These are phyloP conservation scores for Drosophila borealis DNA, from an alignment of 2,888 invertebrate species.

Conservation along the genomic window DNA sequence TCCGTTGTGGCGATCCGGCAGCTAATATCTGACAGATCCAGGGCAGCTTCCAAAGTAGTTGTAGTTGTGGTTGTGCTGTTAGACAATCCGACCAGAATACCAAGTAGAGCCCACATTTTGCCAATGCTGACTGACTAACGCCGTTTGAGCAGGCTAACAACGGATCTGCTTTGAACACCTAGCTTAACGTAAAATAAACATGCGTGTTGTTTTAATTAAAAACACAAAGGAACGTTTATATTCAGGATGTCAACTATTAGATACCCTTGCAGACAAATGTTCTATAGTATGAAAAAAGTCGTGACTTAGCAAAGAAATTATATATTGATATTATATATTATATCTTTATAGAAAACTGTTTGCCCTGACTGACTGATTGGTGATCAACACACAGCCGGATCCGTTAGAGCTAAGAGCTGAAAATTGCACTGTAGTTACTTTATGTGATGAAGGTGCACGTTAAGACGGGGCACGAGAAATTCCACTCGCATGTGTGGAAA, in stretches of 20 bases:
- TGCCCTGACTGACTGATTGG: too few species aligned
- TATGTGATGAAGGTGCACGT: too few species aligned
- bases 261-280: too few species aligned
- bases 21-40: slow-evolving; percentile 33
- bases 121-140: not conserved
- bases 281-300: too few species aligned
- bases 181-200: not conserved
- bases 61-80: not conserved
- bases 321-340: too few species aligned
- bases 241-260: not conserved
- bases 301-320: too few species aligned
- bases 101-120: slow-evolving; percentile 31
- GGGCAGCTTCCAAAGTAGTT: not conserved
- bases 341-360: too few species aligned
- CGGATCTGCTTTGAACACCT: not conserved
- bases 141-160: not conserved
- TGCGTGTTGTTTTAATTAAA: slow-evolving; percentile 8
- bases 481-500: too few species aligned
- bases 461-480: too few species aligned
- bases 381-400: too few species aligned
- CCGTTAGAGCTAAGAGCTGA: too few species aligned
- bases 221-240: not conserved
- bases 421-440: too few species aligned
- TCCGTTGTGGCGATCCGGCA: slow-evolving; percentile 51
- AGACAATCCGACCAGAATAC: slow-evolving; percentile 25